A percentile compares a stretch with the other conserved stretches of the same genome.
Evolutionary conservation across 2,888 invertebrate species (phyloP).

Genomic region (Phalera bucephala): DNA sequence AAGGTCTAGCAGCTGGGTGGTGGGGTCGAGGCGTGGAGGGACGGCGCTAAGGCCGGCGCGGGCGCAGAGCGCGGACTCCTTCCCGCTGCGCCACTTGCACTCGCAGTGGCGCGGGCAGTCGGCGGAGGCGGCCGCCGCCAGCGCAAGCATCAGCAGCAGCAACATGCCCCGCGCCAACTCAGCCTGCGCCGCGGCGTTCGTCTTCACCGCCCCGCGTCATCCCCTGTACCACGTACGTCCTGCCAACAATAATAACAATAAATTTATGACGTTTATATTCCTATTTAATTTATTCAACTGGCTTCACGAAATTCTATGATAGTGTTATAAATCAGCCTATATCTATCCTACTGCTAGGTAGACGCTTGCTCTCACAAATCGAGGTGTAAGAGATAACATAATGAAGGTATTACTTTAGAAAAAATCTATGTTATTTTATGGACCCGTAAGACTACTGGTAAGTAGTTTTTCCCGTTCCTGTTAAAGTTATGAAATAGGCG

Average conservation of each 20-base stretch:
- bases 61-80: conserved; percentile 91
- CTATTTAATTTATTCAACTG: no score
- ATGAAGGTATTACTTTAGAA: no score
- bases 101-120: conserved; percentile 91
- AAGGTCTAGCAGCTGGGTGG: conserved; percentile 91
- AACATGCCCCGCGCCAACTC: conserved; percentile 81
- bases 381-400: no score
- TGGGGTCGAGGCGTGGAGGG: conserved; percentile 88
- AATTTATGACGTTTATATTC: no score
- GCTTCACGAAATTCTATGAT: no score
- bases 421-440: no score
- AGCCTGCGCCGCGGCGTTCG: conserved; percentile 70
- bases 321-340: no score
- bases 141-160: conserved; percentile 77
- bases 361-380: no score
- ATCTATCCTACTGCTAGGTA: no score
- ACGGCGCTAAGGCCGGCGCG: conserved; percentile 89
- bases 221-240: conserved; percentile 55
- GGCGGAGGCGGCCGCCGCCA: conserved; percentile 80
- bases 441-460: no score
- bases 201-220: conserved; percentile 69
- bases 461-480: no score
- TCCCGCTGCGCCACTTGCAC: conserved; percentile 95
- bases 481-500: no score
- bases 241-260: conserved; percentile 37